Base-by-base conservation (phyloP, 1,140 invertebrate genomes). In the Armadillidium nasatum region DNA sequence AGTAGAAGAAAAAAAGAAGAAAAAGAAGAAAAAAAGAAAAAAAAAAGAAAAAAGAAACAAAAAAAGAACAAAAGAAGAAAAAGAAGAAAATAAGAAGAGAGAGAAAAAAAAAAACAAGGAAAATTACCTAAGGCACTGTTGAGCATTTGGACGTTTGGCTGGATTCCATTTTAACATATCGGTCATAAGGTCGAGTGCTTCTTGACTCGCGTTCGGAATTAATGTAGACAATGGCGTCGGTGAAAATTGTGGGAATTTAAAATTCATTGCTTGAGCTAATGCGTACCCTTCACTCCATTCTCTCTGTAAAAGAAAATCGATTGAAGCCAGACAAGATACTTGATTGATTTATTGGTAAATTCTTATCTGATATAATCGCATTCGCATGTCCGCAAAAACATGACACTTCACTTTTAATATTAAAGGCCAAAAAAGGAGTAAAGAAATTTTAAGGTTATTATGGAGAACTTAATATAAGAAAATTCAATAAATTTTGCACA, bases 221-320 rank as follows among this genome's bases (percentile, higher is more conserved):
- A 97, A 86, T 70, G 91, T 88, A 74, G 89, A 88, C 23, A 99
- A 86, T 11, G 92, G 90, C 21, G 93, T 93, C 82, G 90, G 88
- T 0, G 88, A 88, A 82, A 94, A 92, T 82, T 93, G 91, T 7
- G 97, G 97, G 87, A 98, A 99, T 78, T 94, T 93, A 83, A 99
- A 99, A 82, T 98, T 97, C 89, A 99, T 95, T 54, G 91, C 91
- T 4, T 92, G 88, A 0, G 97, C 96, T 70, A 99, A 86, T 77
- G 93, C 90, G 85, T 94, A 94, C 2, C 96, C 97, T 82, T 99
- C 97, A 0, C 94, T 90, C 97, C 97, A 99, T 75, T 97, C 92
- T 78, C 90, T 90, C 90, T 96, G 84, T 13, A 85, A 84, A 72
- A 76, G 45, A 72, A 81, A 68, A 50, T 72, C 44, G 43, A 75